Evolutionary conservation across 2,888 invertebrate genomes (phyloP), one percentile per base, ranked within the genome.

Genomic region (Halictus quadricinctus): DNA sequence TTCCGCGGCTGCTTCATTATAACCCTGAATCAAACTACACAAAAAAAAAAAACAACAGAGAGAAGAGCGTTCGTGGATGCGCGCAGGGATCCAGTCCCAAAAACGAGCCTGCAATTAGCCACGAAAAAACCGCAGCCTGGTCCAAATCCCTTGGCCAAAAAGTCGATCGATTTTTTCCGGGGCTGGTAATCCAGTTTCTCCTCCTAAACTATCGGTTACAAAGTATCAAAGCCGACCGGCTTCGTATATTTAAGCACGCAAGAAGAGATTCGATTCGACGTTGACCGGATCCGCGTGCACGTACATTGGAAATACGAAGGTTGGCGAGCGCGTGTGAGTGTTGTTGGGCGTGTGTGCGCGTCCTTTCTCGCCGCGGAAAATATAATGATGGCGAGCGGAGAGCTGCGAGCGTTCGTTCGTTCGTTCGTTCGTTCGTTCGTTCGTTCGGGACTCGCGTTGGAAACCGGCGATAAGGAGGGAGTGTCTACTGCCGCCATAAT

Each of bases 401-500:
- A 86, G 83, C 89, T 85, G 88, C 83, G 82, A 85, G 83, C 36
- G 36, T 36, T 36, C 36, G 36, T 36, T 36, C 69, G 87, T 36
- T 36, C 36, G 36, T 36, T 36, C 69, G 87, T 78, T 81, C 81
- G 80, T 73, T 77, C 89, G 89, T 82, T 88, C 64, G 66, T 66
- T 66, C 66, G 66, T 66, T 66, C 87, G 89, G 88, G 90, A 89
- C 91, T 92, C 89, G 91, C 92, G 92, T 91, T 93, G 93, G 93
- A 93, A 93, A 93, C 91, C 93, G 86, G 92, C 94, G 94, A 94
- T 94, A 94, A 94, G 94, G 93, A 93, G 94, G 94, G 94, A 94
- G 94, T 94, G 94, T 94, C 94, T 94, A 93, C 93, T 92, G 94
- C 94, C 93, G 94, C 94, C 94, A 94, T 94, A 94, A 94, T 94